phyloP scores from a whole-genome alignment of 2,797 vertebrate genomes.

The Silurus aristotelis region DNA sequence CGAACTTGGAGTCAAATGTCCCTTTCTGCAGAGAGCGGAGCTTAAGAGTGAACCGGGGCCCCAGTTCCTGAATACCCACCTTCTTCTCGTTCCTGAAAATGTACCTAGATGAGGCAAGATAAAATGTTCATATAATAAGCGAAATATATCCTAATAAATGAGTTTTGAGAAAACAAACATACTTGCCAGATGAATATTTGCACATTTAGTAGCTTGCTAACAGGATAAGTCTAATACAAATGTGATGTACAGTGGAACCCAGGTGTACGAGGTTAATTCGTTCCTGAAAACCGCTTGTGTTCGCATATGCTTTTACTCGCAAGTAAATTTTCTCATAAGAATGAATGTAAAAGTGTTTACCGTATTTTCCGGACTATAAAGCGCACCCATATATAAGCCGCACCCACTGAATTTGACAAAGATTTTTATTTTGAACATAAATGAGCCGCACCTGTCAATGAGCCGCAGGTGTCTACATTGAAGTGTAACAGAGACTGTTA shows the following conservation, averaged over 20 bases:
- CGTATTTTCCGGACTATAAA: too few relatives aligned
- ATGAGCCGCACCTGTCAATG: too few relatives aligned
- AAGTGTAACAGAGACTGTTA: too few relatives aligned
- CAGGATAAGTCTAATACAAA: neutral
- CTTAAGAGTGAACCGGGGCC: slow-evolving; percentile 96
- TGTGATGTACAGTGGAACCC: neutral
- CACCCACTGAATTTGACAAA: too few relatives aligned
- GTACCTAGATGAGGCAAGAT: slow-evolving; percentile 74
- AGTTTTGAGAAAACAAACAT: neutral
- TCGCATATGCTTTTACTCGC: too few relatives aligned
- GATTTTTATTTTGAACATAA: too few relatives aligned
- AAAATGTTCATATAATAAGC: neutral
- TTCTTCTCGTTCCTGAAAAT: slow-evolving; percentile 97
- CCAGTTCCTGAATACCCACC: slow-evolving; percentile 97
- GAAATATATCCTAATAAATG: neutral
- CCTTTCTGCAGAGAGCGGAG: slow-evolving; percentile 96
- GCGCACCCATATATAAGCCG: too few relatives aligned
- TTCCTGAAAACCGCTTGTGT: too few relatives aligned
- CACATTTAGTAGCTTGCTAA: neutral
- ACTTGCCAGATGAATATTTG: neutral
- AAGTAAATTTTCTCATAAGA: too few relatives aligned
- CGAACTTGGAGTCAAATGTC: slow-evolving; percentile 97
- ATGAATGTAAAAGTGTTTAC: too few relatives aligned
- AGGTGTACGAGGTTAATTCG: too few relatives aligned
- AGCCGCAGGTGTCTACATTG: too few relatives aligned